These are phyloP conservation scores for Koerneria pararmatus DNA, from an alignment of 2,888 invertebrate genomes.

Conservation along the genomic window DNA sequence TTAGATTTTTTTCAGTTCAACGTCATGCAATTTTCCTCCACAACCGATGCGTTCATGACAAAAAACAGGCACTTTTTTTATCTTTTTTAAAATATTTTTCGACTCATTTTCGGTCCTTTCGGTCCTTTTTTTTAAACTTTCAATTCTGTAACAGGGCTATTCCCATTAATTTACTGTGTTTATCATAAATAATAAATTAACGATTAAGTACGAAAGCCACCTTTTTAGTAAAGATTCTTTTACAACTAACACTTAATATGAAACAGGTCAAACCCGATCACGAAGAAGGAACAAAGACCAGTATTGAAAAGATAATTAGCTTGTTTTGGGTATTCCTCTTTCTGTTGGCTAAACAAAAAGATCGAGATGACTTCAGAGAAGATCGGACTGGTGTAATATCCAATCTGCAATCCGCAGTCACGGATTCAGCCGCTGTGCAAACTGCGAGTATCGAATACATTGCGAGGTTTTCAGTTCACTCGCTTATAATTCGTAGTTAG, in stretches of 20 bases:
- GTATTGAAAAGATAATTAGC: no score
- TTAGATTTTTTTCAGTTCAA: conserved; percentile 36
- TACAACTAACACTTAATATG: no score
- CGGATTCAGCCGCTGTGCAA: conserved; percentile 35
- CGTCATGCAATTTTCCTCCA: conserved; percentile 36
- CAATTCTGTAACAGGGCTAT: no score
- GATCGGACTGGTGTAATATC: conserved; percentile 4
- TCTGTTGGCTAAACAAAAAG: no score
- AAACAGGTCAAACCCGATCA: no score
- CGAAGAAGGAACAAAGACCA: no score
- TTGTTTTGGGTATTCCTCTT: no score
- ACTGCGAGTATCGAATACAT: conserved; percentile 40
- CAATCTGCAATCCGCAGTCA: conserved; percentile 3
- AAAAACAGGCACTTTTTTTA: conserved; percentile 36
- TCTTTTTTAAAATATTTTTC: neutral
- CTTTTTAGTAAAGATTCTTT: neutral
- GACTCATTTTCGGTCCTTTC: no score
- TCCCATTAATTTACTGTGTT: no score
- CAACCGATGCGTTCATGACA: conserved; percentile 46
- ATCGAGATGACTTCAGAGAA: conserved; percentile 8
- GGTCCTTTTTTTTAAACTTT: no score
- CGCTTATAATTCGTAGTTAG: no score
- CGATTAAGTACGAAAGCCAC: neutral
- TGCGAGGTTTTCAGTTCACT: conserved; percentile 28
- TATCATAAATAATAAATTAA: no score